Percentiles rank a stretch among this genome's conserved stretches.
Evolutionary conservation across 2,888 invertebrate genomes (phyloP).

Genomic region (Muscina levida): DNA sequence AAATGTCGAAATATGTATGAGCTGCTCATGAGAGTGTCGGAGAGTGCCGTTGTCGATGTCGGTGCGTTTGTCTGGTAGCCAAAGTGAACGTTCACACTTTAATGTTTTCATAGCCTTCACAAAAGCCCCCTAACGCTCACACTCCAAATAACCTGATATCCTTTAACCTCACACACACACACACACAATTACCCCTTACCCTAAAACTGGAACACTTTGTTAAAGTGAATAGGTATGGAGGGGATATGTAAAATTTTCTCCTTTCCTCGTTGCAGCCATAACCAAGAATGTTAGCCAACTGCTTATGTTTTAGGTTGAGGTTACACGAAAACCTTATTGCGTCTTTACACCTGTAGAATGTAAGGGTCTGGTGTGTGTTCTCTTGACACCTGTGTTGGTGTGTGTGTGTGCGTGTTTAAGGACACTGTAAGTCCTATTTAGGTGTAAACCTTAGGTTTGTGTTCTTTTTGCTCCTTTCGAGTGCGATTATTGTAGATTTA

Average conservation of each 20-base stretch:
- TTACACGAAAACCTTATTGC: slow-evolving; percentile 40
- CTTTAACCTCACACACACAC: too few species aligned
- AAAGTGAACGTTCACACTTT: slow-evolving; percentile 20
- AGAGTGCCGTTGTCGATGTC: neutral
- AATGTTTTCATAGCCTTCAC: slow-evolving; percentile 15
- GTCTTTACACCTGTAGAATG: slow-evolving; percentile 47
- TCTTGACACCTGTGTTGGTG: slow-evolving; percentile 7
- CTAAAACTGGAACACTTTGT: neutral
- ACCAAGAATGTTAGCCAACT: neutral
- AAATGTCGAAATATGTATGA: slow-evolving; percentile 15
- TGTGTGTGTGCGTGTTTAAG: neutral
- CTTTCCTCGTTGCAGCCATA: neutral
- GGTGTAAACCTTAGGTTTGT: slow-evolving; percentile 1
- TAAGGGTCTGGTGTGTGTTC: neutral
- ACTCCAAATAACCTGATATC: neutral
- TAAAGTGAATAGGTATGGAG: slow-evolving; percentile 20
- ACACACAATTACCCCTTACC: slow-evolving; percentile 5
- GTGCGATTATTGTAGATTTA: slow-evolving; percentile 34
- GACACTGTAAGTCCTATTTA: neutral
- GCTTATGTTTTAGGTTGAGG: neutral
- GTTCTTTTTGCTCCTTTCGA: neutral
- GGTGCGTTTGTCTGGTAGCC: neutral
- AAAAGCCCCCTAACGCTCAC: slow-evolving; percentile 12
- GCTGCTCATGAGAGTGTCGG: slow-evolving; percentile 28
- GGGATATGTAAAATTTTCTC: slow-evolving; percentile 44